Conservation (phyloP, 2,888 invertebrate genomes). For the Metallyticus violacea region DNA sequence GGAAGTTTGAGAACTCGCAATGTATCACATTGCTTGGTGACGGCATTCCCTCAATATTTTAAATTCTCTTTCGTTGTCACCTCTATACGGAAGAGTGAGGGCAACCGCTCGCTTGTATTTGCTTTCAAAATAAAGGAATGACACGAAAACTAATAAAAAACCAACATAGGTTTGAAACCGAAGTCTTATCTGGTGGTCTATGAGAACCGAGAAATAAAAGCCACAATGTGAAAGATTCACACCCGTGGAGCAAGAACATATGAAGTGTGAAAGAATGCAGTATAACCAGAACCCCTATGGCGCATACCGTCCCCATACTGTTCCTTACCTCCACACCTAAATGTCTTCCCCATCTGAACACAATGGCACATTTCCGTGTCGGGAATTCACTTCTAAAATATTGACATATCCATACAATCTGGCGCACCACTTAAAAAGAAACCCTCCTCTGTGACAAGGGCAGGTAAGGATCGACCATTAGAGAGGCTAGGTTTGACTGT, state of each 20-base stretch:
- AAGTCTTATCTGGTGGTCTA: not conserved
- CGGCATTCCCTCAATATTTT: not conserved
- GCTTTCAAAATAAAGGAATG: not conserved
- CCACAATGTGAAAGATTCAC: not conserved
- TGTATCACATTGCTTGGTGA: not conserved
- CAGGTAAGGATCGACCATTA: not conserved
- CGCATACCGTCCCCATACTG: not conserved
- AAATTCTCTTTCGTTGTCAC: not conserved
- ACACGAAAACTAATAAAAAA: not conserved
- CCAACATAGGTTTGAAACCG: not conserved
- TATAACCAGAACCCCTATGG: constrained; percentile 17
- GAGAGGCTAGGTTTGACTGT: not conserved
- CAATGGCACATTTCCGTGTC: not conserved
- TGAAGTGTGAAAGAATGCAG: constrained; percentile 25
- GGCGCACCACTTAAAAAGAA: not conserved
- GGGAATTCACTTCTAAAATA: not conserved
- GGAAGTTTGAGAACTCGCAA: not conserved
- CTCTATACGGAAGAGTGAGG: not conserved
- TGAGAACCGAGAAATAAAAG: not conserved
- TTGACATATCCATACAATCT: not conserved
- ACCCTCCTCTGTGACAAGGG: not conserved
- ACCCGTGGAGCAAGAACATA: not conserved
- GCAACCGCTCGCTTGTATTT: not conserved
- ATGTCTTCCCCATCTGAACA: not conserved
- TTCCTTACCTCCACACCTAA: not conserved